Conservation (phyloP, 2,797 vertebrate genomes). For the Dipus sagitta region DNA sequence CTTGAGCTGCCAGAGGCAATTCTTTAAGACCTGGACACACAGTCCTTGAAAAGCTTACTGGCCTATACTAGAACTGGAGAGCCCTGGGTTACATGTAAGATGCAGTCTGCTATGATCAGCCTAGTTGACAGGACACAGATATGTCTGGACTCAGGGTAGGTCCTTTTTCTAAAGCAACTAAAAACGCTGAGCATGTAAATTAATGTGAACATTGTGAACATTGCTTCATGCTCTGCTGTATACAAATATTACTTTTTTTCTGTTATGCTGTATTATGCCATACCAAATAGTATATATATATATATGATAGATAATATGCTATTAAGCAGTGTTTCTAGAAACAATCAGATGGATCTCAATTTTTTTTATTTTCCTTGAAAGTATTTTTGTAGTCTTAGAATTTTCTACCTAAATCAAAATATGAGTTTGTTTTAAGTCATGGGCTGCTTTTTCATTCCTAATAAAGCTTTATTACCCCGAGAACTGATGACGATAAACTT, state of each 20-base stretch:
- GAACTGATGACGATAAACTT: conserved; percentile 21
- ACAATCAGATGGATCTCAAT: not conserved
- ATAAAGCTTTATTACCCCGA: conserved; percentile 26
- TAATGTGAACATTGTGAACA: not conserved
- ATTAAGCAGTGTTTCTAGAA: not conserved
- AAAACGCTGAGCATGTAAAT: not conserved
- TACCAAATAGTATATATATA: not conserved
- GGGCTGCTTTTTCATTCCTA: not conserved
- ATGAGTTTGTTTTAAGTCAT: not conserved
- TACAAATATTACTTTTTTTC: not conserved
- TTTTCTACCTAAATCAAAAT: not conserved
- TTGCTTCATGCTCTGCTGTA: not conserved
- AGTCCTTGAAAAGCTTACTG: not conserved
- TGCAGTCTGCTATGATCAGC: not conserved
- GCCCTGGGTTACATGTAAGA: too few relatives aligned
- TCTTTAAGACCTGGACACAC: too few relatives aligned
- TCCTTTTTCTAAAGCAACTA: not conserved
- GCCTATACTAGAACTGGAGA: too few relatives aligned
- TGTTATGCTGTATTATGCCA: not conserved
- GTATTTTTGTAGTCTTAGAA: not conserved
- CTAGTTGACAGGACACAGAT: not conserved
- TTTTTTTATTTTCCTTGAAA: not conserved
- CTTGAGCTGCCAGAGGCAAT: not conserved
- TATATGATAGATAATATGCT: not conserved
- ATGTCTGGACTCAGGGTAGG: not conserved